Conservation (phyloP, 2,113 vertebrate genomes). For the Trematocara zebra region DNA sequence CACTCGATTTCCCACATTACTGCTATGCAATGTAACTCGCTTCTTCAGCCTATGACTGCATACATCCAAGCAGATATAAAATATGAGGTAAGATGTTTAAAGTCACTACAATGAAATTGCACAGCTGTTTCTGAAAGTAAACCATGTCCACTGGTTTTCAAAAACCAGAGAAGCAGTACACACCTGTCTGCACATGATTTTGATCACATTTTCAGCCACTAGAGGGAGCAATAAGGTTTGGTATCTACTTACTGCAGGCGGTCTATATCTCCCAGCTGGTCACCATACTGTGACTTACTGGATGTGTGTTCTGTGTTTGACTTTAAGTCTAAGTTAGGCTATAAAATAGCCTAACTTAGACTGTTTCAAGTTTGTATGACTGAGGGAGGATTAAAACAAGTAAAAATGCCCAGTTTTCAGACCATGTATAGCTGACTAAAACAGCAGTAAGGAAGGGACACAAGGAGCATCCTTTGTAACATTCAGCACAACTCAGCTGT, state of each 20-base stretch:
- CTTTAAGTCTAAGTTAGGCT: background rate
- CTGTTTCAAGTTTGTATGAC: background rate
- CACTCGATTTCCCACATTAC: background rate
- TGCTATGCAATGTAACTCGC: background rate
- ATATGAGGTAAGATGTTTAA: background rate
- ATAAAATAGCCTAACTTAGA: background rate
- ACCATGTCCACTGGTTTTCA: background rate
- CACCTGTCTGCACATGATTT: background rate
- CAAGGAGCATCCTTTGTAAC: background rate
- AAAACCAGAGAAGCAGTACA: background rate
- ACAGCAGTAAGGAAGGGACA: background rate
- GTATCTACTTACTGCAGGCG: background rate
- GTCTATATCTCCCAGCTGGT: background rate
- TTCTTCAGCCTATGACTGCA: background rate
- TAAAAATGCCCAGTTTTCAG: background rate
- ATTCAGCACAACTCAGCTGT: background rate
- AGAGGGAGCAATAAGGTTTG: background rate
- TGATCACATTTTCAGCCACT: background rate
- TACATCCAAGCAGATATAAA: background rate
- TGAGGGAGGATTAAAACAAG: background rate
- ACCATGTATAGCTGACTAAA: background rate
- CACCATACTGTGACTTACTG: background rate
- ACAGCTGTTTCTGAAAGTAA: background rate
- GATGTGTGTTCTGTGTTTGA: background rate
- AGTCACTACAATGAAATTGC: background rate